Percentiles rank a stretch among this genome's conserved stretches.
Evolutionary conservation across 37 sponge, comb jelly and placozoan genomes (phyloP).

Genomic region (Cladorhizidae sp.): DNA sequence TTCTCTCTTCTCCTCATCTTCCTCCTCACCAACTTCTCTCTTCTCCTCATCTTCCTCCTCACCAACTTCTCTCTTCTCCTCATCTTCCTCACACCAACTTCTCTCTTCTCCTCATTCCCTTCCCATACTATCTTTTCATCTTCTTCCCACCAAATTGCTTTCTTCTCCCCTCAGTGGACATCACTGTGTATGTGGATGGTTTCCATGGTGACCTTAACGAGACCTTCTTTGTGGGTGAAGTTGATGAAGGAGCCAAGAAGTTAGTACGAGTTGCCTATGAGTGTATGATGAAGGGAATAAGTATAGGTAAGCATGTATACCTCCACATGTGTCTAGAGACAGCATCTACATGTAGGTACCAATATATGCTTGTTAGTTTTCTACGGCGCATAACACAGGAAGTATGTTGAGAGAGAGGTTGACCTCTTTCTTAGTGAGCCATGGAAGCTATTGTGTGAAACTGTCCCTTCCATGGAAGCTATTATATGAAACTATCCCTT

Average conservation of each 20-base stretch:
- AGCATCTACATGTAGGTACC: not conserved
- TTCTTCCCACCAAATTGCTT: not conserved
- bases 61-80: no score
- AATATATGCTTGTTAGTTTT: not conserved
- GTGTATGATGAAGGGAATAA: constrained; percentile 84
- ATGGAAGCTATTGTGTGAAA: no score
- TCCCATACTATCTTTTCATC: not conserved
- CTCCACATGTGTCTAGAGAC: not conserved
- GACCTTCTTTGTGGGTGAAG: constrained; percentile 92
- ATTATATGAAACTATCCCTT: no score
- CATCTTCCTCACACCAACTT: no score
- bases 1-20: no score
- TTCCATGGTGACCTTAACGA: constrained; percentile 98
- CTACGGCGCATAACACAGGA: no score
- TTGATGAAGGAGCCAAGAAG: constrained; percentile 72
- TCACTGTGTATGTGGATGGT: constrained; percentile 84
- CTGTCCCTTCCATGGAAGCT: no score
- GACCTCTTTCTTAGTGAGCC: no score
- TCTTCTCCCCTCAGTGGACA: constrained; percentile 52
- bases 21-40: no score
- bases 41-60: no score
- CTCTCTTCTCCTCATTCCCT: not conserved
- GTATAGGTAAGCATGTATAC: constrained; percentile 53
- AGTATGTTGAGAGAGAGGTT: no score
- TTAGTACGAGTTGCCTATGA: constrained; percentile 87